phyloP scores from a whole-genome alignment of 1,140 invertebrate species.

The Drosophila athabasca region DNA sequence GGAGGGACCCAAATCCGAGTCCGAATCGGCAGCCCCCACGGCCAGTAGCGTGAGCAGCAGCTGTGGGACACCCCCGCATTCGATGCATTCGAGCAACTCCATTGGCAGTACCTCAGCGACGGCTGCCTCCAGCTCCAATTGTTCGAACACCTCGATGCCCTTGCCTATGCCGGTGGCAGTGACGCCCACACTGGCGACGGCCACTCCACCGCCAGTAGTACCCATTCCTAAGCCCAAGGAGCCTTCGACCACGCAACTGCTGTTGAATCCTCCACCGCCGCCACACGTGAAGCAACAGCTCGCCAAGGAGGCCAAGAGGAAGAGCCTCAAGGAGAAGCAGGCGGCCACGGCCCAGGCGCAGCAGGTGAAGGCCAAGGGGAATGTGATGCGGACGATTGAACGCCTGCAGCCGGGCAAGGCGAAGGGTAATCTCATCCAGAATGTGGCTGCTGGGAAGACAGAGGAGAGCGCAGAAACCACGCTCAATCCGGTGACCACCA shows the following conservation, averaged over 20 bases:
- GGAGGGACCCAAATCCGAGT: slow-evolving; percentile 44
- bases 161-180: slow-evolving; percentile 1
- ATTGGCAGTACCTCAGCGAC: slow-evolving; percentile 74
- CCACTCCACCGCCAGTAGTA: slow-evolving; percentile 73
- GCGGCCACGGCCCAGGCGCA: slow-evolving; percentile 61
- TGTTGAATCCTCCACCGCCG: slow-evolving; percentile 75
- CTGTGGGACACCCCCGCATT: slow-evolving; percentile 77
- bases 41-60: slow-evolving; percentile 75
- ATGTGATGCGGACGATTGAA: slow-evolving; percentile 92
- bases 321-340: slow-evolving; percentile 76
- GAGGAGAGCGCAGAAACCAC: slow-evolving; percentile 60
- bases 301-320: slow-evolving; percentile 79
- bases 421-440: slow-evolving; percentile 91
- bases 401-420: slow-evolving; percentile 92
- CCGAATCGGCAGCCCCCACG: slow-evolving; percentile 55
- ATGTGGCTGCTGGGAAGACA: slow-evolving; percentile 83
- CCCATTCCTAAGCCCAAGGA: slow-evolving; percentile 83
- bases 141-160: slow-evolving; percentile 41
- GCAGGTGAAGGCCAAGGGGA: slow-evolving; percentile 86
- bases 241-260: slow-evolving; percentile 75
- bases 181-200: slow-evolving; percentile 9
- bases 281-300: slow-evolving; percentile 78
- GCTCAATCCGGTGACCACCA: slow-evolving; percentile 76
- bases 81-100: slow-evolving; percentile 78
- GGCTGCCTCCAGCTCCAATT: slow-evolving; percentile 62